Evolutionary conservation across 2,113 vertebrate species (phyloP).

Genomic region (Myodes glareolus): DNA sequence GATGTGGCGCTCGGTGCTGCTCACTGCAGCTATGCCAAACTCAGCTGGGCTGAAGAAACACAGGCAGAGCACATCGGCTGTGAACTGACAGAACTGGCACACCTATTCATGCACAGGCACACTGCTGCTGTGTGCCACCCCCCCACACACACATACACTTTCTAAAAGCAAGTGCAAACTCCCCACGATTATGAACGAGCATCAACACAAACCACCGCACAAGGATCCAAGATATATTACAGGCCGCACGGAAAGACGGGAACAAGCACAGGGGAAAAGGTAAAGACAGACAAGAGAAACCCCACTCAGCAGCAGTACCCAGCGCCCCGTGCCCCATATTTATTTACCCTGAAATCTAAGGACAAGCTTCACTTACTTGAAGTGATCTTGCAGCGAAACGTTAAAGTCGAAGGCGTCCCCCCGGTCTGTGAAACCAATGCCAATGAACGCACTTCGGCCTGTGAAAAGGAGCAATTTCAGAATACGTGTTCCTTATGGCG

Average conservation of each 20-base stretch:
- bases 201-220: not conserved
- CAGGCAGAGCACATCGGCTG: not conserved
- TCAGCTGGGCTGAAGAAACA: not conserved
- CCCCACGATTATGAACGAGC: not conserved
- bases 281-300: not conserved
- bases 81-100: not conserved
- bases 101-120: not conserved
- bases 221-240: not conserved
- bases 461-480: not conserved
- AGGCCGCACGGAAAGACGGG: not conserved
- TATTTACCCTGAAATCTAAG: not conserved
- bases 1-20: not conserved
- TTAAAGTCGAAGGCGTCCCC: conserved; percentile 99
- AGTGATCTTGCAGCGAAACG: conserved; percentile 97
- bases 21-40: not conserved
- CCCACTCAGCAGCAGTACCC: not conserved
- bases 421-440: conserved; percentile 95
- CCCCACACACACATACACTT: no score
- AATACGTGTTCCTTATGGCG: not conserved
- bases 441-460: conserved; percentile 98
- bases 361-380: conserved; percentile 90
- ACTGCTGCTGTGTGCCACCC: not conserved
- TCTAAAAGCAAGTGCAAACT: not conserved
- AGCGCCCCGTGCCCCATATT: not conserved
- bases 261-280: not conserved